phyloP scores from a whole-genome alignment of 1,140 invertebrate species.

The Drosophila hydei region DNA sequence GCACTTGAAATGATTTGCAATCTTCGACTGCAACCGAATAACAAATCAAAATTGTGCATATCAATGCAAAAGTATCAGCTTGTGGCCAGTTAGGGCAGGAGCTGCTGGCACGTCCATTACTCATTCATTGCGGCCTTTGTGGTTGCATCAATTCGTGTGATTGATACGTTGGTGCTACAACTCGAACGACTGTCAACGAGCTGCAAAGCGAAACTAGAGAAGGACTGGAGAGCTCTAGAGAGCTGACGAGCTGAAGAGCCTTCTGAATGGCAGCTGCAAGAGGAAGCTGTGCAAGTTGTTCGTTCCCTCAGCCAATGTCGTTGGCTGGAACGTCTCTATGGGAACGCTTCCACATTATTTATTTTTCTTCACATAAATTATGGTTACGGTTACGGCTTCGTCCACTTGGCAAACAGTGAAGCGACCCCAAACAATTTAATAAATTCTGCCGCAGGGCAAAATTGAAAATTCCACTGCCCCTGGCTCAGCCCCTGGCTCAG shows the following conservation, averaged over 20 bases:
- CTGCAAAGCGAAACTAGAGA: slow-evolving; percentile 15
- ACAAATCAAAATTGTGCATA: slow-evolving; percentile 66
- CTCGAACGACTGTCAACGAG: slow-evolving; percentile 25
- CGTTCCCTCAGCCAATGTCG: slow-evolving; percentile 5
- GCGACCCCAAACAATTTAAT: slow-evolving; percentile 74
- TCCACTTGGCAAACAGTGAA: slow-evolving; percentile 46
- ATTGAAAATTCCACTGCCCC: slow-evolving; percentile 69
- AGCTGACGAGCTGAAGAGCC: not conserved
- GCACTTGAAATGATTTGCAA: slow-evolving; percentile 42
- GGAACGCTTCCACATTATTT: slow-evolving; percentile 37
- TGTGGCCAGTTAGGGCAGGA: no score
- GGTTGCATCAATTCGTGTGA: slow-evolving; percentile 50
- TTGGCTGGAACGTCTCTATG: slow-evolving; percentile 7
- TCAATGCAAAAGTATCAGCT: slow-evolving; percentile 4
- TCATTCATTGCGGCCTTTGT: slow-evolving; percentile 35
- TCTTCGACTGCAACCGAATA: slow-evolving; percentile 30
- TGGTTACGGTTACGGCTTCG: slow-evolving; percentile 36
- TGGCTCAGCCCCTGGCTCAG: no score
- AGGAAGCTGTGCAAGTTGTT: not conserved
- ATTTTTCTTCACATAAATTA: slow-evolving; percentile 69
- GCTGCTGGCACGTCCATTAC: slow-evolving; percentile 1
- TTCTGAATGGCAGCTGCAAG: slow-evolving; percentile 6
- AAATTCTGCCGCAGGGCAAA: slow-evolving; percentile 71
- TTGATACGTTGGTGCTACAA: slow-evolving; percentile 54
- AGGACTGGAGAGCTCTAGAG: not conserved